A percentile compares a stretch with the other conserved stretches of the same genome.
Conservation (phyloP, 2,113 vertebrate species). For the Machaerirhynchus nigripectus region DNA sequence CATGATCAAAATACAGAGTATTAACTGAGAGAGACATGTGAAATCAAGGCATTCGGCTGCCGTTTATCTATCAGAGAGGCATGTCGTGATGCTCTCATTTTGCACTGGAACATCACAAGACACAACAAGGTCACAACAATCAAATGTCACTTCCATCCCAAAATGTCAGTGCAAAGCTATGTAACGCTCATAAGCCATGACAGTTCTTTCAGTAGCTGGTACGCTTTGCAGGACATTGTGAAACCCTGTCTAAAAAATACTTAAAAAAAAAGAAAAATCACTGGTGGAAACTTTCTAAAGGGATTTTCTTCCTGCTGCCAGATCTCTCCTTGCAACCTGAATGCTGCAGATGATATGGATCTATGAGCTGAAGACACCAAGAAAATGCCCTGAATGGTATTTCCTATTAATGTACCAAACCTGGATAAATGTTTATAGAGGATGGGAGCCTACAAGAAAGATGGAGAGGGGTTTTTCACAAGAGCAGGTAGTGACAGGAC, state of each 20-base stretch:
- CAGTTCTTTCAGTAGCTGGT: constrained; percentile 5
- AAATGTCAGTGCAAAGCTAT: not conserved
- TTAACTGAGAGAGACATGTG: not conserved
- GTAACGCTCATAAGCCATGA: not conserved
- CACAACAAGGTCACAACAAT: constrained; percentile 30
- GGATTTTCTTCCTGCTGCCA: not conserved
- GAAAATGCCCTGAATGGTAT: not conserved
- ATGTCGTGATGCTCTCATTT: not conserved
- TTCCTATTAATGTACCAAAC: not conserved
- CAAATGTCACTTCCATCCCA: constrained; percentile 34
- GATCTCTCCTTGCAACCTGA: not conserved
- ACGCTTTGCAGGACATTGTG: not conserved
- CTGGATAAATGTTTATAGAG: not conserved
- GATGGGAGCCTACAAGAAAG: not conserved
- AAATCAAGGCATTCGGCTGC: constrained; percentile 8
- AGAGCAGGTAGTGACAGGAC: not conserved
- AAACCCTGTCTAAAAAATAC: not conserved
- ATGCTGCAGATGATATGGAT: not conserved
- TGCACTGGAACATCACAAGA: constrained; percentile 14
- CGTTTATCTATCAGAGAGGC: not conserved
- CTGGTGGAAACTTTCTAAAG: not conserved
- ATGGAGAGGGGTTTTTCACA: not conserved
- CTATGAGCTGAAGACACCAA: not conserved
- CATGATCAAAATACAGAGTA: not conserved
- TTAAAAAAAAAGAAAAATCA: not conserved